Evolutionary conservation across 2,888 invertebrate species (phyloP).

Genomic region (Caenorhabditis sp.): DNA sequence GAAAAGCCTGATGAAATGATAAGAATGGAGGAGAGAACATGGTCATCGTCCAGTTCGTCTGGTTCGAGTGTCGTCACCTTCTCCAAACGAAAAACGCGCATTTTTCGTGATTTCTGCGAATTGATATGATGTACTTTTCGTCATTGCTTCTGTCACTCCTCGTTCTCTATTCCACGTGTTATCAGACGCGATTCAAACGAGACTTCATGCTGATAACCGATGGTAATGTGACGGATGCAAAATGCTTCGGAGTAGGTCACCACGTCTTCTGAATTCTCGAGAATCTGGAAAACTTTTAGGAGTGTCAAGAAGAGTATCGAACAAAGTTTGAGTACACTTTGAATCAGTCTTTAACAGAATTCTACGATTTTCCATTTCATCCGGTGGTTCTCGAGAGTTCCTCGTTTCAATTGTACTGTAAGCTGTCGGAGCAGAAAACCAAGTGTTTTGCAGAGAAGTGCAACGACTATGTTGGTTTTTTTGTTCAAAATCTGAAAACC

Average conservation of each 20-base stretch:
- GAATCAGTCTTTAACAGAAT: slow-evolving; percentile 77
- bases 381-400: slow-evolving; percentile 78
- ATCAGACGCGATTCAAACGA: slow-evolving; percentile 73
- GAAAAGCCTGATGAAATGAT: slow-evolving; percentile 62
- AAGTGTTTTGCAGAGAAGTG: slow-evolving; percentile 80
- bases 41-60: slow-evolving; percentile 55
- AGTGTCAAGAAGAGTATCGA: slow-evolving; percentile 79
- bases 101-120: slow-evolving; percentile 44
- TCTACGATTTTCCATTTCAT: slow-evolving; percentile 83
- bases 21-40: slow-evolving; percentile 48
- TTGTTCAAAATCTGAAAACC: not conserved
- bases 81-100: slow-evolving; percentile 12
- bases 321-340: slow-evolving; percentile 79
- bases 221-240: slow-evolving; percentile 77
- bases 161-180: slow-evolving; percentile 17
- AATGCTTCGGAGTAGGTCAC: slow-evolving; percentile 78
- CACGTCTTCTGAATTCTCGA: not conserved
- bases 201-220: slow-evolving; percentile 82
- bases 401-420: slow-evolving; percentile 79
- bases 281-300: slow-evolving; percentile 61
- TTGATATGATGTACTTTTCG: slow-evolving; percentile 48
- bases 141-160: slow-evolving; percentile 14
- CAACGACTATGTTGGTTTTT: slow-evolving; percentile 75
- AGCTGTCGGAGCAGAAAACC: slow-evolving; percentile 79
- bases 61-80: slow-evolving; percentile 58